phyloP scores from a whole-genome alignment of 2,797 vertebrate species.

The Anas acuta region DNA sequence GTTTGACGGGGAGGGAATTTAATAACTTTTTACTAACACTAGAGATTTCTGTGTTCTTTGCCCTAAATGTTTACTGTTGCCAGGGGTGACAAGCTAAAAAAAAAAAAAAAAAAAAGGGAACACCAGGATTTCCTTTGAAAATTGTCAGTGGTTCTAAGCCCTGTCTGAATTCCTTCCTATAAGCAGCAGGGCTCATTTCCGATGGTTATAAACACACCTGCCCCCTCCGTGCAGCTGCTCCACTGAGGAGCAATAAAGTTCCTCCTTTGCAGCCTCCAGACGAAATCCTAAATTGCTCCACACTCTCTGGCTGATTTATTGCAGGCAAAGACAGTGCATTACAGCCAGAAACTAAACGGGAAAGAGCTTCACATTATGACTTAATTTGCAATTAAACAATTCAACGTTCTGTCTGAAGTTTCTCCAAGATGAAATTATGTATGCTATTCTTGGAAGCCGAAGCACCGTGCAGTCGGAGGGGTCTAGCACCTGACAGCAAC shows the following conservation, averaged over 20 bases:
- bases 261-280: constrained; percentile 63
- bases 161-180: constrained; percentile 30
- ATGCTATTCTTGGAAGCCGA: background rate
- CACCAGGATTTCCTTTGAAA: constrained; percentile 51
- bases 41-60: background rate
- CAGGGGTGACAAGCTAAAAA: background rate
- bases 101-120: background rate
- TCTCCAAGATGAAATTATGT: constrained; percentile 1
- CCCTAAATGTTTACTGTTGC: background rate
- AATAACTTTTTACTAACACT: background rate
- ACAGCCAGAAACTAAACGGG: background rate
- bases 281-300: constrained; percentile 53
- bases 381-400: constrained; percentile 62
- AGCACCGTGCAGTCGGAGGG: background rate
- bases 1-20: background rate
- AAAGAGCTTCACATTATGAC: constrained; percentile 12
- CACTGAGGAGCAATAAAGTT: constrained; percentile 53
- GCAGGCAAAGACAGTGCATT: constrained; percentile 25
- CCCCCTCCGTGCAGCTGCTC: constrained; percentile 58
- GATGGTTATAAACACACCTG: constrained; percentile 72
- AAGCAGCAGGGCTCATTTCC: constrained; percentile 57
- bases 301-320: constrained; percentile 63
- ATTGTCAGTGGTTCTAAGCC: constrained; percentile 22
- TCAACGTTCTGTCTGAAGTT: constrained; percentile 26
- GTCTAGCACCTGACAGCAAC: background rate